Base-by-base conservation (phyloP, 2,888 invertebrate genomes). In the Pardosa pseudoannulata region DNA sequence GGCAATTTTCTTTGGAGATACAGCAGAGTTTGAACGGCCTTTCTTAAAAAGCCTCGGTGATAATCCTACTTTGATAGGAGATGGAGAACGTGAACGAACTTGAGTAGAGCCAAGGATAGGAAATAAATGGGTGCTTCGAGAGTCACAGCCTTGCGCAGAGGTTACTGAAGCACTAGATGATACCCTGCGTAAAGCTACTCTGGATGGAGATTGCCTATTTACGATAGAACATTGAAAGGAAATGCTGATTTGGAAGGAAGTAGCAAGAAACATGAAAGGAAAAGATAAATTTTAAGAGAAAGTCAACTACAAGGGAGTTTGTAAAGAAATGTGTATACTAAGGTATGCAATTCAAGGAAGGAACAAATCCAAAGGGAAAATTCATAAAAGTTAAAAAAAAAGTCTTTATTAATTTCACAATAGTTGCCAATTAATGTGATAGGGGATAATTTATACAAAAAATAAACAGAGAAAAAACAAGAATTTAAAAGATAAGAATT, bases 71-170 rank as follows among this genome's bases (percentile, higher is more conserved):
- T 75, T 79, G 41, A 75, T 76, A 74, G 88, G 88, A 82, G 86
- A 87, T 79, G 88, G 87, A 75, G 87, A 87, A 9, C 87, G 87
- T 16, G 86, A 87, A 13, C 79, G 87, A 62, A 32, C 65, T 72
- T 71, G 87, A 41, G 80, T 16, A 16, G 76, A 73, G 39, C 65
- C 70, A 39, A 78, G 79, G 27, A 75, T 41, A 46, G 88, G 76
- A 32, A 83, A 74, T 31, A 82, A 72, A 19, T 72, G 65, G 67
- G 80, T 78, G 46, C 62, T 65, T 76, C 72, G 79, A 65, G 73
- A 39, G 13, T 67, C 81, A 79, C 68, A 56, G 32, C 65, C 79
- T 29, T 75, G 81, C 29, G 64, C 76, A 56, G 82, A 78, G 70
- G 78, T 67, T 16, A 86, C 81, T 9, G 88, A 88, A 27, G 87